Conservation (phyloP, 2,888 invertebrate species). For the Acleris sparsana region DNA sequence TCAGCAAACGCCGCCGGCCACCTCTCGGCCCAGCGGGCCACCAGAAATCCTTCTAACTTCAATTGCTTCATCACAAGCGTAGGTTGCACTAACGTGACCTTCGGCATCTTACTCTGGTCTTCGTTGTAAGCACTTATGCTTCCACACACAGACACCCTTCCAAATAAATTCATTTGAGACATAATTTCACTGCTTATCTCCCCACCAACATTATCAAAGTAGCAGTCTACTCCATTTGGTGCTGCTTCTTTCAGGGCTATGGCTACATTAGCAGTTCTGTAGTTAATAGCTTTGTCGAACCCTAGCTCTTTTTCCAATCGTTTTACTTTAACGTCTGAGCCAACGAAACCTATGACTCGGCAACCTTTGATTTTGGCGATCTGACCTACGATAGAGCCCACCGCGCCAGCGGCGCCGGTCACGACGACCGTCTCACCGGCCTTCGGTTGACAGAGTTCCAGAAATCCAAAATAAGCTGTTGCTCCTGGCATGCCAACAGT, state of each 20-base stretch:
- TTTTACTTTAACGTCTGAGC: constrained; percentile 87
- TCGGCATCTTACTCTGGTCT: constrained; percentile 48
- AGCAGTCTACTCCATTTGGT: constrained; percentile 88
- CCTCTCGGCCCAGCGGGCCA: constrained; percentile 69
- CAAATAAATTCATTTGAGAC: constrained; percentile 83
- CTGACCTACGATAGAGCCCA: constrained; percentile 89
- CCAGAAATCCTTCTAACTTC: constrained; percentile 81
- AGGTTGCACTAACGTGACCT: constrained; percentile 74
- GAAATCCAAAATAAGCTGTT: constrained; percentile 88
- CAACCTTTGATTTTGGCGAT: constrained; percentile 88
- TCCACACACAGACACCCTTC: constrained; percentile 86
- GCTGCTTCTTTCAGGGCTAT: constrained; percentile 85
- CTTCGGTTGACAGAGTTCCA: constrained; percentile 87
- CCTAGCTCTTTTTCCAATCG: constrained; percentile 86
- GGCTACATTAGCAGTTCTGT: constrained; percentile 84
- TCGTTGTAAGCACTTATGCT: constrained; percentile 83
- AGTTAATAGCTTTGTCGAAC: constrained; percentile 89
- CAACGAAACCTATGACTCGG: constrained; percentile 87
- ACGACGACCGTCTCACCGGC: constrained; percentile 88
- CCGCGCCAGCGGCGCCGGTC: constrained; percentile 89
- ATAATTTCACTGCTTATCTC: constrained; percentile 84
- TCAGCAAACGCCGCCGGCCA: constrained; percentile 80
- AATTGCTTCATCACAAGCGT: constrained; percentile 77
- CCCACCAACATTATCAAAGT: constrained; percentile 90
- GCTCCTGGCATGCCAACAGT: constrained; percentile 87